Conservation (phyloP, 2,113 vertebrate species). For the Ictalurus punctatus region DNA sequence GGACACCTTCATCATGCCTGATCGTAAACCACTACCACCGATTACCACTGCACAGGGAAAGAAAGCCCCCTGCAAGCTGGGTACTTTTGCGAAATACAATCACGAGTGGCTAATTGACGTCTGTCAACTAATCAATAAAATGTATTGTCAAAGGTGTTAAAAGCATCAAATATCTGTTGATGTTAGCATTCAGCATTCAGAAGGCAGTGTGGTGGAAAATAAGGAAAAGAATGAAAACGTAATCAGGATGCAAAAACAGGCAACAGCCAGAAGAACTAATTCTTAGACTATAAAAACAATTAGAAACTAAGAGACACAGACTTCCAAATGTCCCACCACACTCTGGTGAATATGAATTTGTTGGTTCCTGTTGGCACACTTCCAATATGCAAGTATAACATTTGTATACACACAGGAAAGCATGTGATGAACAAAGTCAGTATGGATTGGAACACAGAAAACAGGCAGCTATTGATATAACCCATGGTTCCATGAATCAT, state of each 20-base stretch:
- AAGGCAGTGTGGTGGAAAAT: neutral
- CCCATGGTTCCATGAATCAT: neutral
- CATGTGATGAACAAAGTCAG: neutral
- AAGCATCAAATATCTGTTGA: neutral
- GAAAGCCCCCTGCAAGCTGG: constrained; percentile 58
- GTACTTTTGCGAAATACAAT: constrained; percentile 40
- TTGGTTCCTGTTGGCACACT: no score
- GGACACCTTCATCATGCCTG: constrained; percentile 67
- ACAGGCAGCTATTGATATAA: neutral
- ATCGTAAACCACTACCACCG: constrained; percentile 58
- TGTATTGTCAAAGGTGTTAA: neutral
- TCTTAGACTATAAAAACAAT: neutral
- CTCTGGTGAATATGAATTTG: no score
- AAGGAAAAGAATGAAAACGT: neutral
- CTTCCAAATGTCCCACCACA: no score
- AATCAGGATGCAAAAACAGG: neutral
- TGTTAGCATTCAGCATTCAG: neutral
- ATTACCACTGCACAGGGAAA: constrained; percentile 58
- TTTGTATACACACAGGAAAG: neutral
- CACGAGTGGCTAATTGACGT: neutral
- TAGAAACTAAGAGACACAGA: neutral
- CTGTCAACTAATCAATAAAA: neutral
- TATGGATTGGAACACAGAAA: neutral
- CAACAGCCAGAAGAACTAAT: neutral
- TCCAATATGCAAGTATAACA: neutral